Percentiles rank a stretch among this genome's conserved stretches.
Conservation (phyloP, 2,888 invertebrate genomes). For the Rhagonycha fulva region DNA sequence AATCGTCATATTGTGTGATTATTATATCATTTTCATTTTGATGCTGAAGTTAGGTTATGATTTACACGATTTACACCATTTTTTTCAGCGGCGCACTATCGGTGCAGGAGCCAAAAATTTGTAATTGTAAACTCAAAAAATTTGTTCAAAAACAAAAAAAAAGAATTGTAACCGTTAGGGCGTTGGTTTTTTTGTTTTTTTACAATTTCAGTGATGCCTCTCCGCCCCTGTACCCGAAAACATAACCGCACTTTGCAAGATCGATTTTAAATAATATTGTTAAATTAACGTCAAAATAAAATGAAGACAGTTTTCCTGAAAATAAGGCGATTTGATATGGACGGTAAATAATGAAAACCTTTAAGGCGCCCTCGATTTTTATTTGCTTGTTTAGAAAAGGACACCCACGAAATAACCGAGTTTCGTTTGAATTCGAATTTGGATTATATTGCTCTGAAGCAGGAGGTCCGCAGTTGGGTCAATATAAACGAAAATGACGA, state of each 20-base stretch:
- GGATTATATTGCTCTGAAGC: conserved; percentile 44
- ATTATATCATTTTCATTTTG: background rate
- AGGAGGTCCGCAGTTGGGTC: conserved; percentile 46
- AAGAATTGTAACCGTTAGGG: no score
- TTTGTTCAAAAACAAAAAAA: no score
- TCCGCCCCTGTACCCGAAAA: background rate
- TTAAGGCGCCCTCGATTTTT: background rate
- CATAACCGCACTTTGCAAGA: background rate
- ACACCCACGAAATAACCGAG: conserved; percentile 9
- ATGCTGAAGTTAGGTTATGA: background rate
- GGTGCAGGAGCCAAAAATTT: no score
- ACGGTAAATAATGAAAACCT: conserved; percentile 25
- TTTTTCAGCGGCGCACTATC: background rate
- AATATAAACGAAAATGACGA: conserved; percentile 48
- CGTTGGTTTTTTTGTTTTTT: no score
- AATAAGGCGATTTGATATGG: conserved; percentile 45
- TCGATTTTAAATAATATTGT: background rate
- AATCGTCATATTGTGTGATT: conserved; percentile 24
- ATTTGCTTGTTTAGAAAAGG: conserved; percentile 11
- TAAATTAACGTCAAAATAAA: background rate
- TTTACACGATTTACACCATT: background rate
- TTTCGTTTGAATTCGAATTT: conserved; percentile 44
- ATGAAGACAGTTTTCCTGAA: conserved; percentile 37
- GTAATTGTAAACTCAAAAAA: no score
- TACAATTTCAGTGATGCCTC: no score